phyloP scores from a whole-genome alignment of 1,140 invertebrate genomes.

The Leptinotarsa lineolata region DNA sequence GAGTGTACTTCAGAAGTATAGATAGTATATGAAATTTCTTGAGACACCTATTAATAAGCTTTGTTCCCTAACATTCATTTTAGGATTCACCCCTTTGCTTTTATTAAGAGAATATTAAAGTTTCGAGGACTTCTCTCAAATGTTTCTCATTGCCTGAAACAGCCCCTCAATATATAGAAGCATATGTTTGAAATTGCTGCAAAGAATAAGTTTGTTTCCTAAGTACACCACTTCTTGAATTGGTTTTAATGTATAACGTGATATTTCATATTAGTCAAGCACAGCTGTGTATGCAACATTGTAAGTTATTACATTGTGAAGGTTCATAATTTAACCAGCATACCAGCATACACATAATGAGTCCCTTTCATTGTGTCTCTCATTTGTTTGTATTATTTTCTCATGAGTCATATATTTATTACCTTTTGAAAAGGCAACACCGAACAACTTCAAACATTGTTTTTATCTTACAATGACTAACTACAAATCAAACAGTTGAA shows the following conservation, averaged over 20 bases:
- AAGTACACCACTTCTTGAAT: constrained; percentile 14
- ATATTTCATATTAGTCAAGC: constrained; percentile 56
- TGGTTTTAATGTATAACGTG: constrained; percentile 52
- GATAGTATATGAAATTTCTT: too few species aligned
- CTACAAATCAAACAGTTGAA: too few species aligned
- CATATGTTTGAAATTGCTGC: neutral
- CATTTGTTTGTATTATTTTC: too few species aligned
- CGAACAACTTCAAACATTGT: too few species aligned
- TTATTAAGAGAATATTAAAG: neutral
- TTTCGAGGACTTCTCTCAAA: neutral
- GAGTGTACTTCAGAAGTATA: too few species aligned
- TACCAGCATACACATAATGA: neutral
- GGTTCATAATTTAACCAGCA: neutral
- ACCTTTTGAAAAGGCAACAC: too few species aligned
- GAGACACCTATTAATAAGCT: too few species aligned
- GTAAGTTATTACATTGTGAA: neutral
- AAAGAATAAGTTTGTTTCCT: constrained; percentile 12
- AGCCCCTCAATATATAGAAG: constrained; percentile 7
- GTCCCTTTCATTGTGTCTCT: too few species aligned
- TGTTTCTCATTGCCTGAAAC: neutral
- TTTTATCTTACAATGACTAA: too few species aligned
- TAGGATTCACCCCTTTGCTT: neutral
- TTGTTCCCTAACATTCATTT: too few species aligned
- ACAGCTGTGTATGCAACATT: constrained; percentile 56
- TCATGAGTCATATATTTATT: too few species aligned